phyloP scores from a whole-genome alignment of 2,797 vertebrate species.

The Craterocephalus amniculus region DNA sequence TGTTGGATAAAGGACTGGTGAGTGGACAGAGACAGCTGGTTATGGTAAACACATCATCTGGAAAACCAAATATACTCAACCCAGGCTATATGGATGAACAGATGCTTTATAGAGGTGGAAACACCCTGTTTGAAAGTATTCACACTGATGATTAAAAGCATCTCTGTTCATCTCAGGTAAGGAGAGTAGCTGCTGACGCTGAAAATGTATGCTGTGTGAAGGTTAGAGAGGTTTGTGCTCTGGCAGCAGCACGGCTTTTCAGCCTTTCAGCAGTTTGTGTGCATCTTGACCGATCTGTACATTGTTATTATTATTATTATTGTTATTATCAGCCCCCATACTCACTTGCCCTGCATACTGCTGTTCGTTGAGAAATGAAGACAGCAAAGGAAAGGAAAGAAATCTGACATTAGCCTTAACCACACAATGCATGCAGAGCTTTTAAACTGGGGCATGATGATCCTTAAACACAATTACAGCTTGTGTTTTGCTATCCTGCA shows the following conservation, averaged over 20 bases:
- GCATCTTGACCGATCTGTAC: not conserved
- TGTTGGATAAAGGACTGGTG: too few species aligned
- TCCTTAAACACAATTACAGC: not conserved
- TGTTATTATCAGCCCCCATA: conserved; percentile 10
- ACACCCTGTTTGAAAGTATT: not conserved
- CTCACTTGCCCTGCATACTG: conserved; percentile 13
- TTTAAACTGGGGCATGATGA: not conserved
- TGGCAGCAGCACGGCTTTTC: conserved; percentile 2
- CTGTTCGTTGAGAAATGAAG: conserved; percentile 11
- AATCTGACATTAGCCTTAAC: not conserved
- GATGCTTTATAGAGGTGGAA: not conserved
- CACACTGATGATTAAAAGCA: not conserved
- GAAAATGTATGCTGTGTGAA: not conserved
- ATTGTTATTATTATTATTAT: not conserved
- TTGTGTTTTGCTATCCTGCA: not conserved
- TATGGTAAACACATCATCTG: not conserved
- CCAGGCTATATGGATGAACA: not conserved
- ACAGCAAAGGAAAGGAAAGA: conserved; percentile 1
- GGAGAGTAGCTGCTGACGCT: not conserved
- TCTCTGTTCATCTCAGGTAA: not conserved
- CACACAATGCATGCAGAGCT: conserved; percentile 5
- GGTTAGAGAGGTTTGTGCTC: conserved; percentile 3
- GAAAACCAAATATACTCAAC: not conserved
- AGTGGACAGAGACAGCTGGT: not conserved
- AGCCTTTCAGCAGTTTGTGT: conserved; percentile 1